phyloP scores from a whole-genome alignment of 2,888 invertebrate genomes.

The Latrodectus hesperus region DNA sequence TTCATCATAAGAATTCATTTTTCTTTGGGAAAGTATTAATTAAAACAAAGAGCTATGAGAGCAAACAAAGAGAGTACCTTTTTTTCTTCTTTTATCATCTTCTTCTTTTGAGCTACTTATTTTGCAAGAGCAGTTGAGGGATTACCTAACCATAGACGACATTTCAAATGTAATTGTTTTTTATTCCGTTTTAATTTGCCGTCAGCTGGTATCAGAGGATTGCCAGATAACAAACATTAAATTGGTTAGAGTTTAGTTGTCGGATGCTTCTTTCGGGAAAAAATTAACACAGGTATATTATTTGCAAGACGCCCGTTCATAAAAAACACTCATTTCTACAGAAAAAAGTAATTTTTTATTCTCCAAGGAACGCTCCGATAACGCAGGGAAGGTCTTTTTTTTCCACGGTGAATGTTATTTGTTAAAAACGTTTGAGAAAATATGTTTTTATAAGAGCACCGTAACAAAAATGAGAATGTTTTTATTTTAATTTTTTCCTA shows the following conservation, averaged over 20 bases:
- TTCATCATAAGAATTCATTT: slow-evolving; percentile 57
- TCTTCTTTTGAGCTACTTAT: slow-evolving; percentile 11
- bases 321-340: not conserved
- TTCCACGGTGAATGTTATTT: slow-evolving; percentile 49
- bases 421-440: slow-evolving; percentile 6
- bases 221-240: slow-evolving; percentile 61
- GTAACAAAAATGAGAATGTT: slow-evolving; percentile 45
- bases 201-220: slow-evolving; percentile 55
- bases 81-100: slow-evolving; percentile 13
- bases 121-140: slow-evolving; percentile 16
- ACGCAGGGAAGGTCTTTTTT: slow-evolving; percentile 27
- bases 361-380: slow-evolving; percentile 56
- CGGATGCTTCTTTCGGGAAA: no score
- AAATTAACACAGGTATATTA: not conserved
- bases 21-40: slow-evolving; percentile 64
- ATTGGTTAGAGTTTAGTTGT: slow-evolving; percentile 41
- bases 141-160: slow-evolving; percentile 62
- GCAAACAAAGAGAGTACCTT: slow-evolving; percentile 32
- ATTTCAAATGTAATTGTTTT: slow-evolving; percentile 66
- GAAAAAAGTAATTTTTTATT: slow-evolving; percentile 12
- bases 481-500: slow-evolving; percentile 49
- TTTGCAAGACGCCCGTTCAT: not conserved
- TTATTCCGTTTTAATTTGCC: slow-evolving; percentile 68
- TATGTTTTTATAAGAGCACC: slow-evolving; percentile 25
- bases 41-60: slow-evolving; percentile 65